These are phyloP conservation scores for Antheraea pernyi DNA, from an alignment of 1,140 invertebrate species.

Conservation along the genomic window DNA sequence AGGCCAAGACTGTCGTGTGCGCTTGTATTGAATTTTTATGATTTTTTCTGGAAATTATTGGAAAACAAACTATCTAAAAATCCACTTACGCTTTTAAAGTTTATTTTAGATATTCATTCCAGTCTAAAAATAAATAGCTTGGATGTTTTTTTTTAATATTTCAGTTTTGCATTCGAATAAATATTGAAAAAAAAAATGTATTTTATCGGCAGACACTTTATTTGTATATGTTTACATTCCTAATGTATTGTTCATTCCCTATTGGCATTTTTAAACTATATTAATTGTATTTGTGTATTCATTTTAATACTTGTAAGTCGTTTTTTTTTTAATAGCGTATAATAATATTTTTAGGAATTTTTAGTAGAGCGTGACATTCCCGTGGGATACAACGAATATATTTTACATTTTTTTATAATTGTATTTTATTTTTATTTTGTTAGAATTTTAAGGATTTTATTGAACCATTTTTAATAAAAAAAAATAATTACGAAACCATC, in stretches of 20 bases:
- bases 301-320: constrained; percentile 40
- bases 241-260: constrained; percentile 43
- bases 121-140: background rate
- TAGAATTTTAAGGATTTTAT: constrained; percentile 59
- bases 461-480: constrained; percentile 47
- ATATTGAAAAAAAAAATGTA: too few species aligned
- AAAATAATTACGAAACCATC: constrained; percentile 32
- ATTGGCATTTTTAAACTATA: constrained; percentile 38
- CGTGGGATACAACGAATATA: constrained; percentile 64
- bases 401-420: constrained; percentile 50
- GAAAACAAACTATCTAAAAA: too few species aligned
- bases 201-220: background rate
- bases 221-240: constrained; percentile 41
- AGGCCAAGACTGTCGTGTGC: background rate
- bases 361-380: constrained; percentile 58
- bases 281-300: background rate
- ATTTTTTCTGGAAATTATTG: too few species aligned
- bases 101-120: background rate
- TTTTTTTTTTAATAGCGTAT: constrained; percentile 23
- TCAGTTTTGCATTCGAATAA: background rate
- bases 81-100: too few species aligned
- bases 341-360: constrained; percentile 55
- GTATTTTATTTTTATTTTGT: constrained; percentile 72
- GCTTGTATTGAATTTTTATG: background rate
- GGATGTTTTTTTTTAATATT: background rate